These are phyloP conservation scores for Chaetura pelagica DNA, from an alignment of 2,113 vertebrate genomes.

Conservation along the genomic window DNA sequence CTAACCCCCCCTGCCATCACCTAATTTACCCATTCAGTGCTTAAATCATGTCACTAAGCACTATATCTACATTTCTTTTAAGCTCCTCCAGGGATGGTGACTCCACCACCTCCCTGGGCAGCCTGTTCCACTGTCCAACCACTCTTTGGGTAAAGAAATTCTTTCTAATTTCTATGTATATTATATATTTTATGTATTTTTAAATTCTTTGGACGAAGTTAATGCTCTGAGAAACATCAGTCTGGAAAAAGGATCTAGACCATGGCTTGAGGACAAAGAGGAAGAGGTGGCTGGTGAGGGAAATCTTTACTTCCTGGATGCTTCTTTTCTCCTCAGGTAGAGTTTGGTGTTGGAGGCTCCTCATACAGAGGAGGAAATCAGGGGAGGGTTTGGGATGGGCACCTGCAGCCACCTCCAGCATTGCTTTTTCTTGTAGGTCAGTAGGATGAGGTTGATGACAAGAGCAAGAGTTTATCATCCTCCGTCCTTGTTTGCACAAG, in stretches of 20 bases:
- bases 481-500: neutral
- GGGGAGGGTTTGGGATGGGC: neutral
- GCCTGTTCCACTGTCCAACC: no score
- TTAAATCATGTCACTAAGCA: no score
- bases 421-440: neutral
- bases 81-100: no score
- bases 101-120: no score
- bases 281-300: neutral
- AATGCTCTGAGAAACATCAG: neutral
- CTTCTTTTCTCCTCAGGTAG: neutral
- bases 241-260: neutral
- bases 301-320: neutral
- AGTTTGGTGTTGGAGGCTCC: neutral
- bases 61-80: no score
- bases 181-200: no score
- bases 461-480: neutral
- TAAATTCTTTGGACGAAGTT: neutral
- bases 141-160: no score
- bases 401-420: neutral
- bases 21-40: no score
- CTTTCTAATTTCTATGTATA: no score
- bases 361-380: accelerated
- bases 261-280: neutral
- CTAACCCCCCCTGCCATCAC: no score
- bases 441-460: neutral